Percentiles rank a stretch among this genome's conserved stretches.
phyloP scores from a whole-genome alignment of 2,113 vertebrate species.

The Stegostoma tigrinum region DNA sequence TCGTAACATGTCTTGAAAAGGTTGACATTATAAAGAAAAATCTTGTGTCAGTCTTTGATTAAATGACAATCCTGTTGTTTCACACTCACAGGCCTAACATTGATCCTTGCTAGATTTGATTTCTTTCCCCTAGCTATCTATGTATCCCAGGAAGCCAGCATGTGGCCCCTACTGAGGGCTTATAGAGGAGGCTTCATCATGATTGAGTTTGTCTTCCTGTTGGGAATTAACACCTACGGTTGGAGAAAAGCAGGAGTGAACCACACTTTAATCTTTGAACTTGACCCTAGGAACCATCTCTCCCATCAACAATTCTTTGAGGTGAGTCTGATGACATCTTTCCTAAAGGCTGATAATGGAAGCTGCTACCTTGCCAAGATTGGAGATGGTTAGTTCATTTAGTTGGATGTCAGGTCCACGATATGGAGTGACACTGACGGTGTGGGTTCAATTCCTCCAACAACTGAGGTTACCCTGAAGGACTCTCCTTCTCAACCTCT shows the following conservation, averaged over 20 bases:
- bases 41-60: not conserved
- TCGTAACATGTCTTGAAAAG: no score
- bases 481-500: no score
- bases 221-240: constrained; percentile 41
- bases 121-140: not conserved
- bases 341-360: not conserved
- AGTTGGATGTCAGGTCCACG: no score
- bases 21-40: no score
- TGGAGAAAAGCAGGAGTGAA: constrained; percentile 40
- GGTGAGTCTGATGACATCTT: not conserved
- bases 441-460: no score
- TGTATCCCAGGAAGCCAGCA: fast-evolving
- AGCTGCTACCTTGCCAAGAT: not conserved
- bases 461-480: no score
- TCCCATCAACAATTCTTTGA: constrained; percentile 39
- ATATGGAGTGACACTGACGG: no score
- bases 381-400: not conserved
- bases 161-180: constrained; percentile 38
- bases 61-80: not conserved
- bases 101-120: not conserved
- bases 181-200: constrained; percentile 38
- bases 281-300: constrained; percentile 39
- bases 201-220: constrained; percentile 40
- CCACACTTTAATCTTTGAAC: constrained; percentile 40
- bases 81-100: not conserved